phyloP scores from a whole-genome alignment of 2,797 vertebrate species.

The Bradypodion ventrale region DNA sequence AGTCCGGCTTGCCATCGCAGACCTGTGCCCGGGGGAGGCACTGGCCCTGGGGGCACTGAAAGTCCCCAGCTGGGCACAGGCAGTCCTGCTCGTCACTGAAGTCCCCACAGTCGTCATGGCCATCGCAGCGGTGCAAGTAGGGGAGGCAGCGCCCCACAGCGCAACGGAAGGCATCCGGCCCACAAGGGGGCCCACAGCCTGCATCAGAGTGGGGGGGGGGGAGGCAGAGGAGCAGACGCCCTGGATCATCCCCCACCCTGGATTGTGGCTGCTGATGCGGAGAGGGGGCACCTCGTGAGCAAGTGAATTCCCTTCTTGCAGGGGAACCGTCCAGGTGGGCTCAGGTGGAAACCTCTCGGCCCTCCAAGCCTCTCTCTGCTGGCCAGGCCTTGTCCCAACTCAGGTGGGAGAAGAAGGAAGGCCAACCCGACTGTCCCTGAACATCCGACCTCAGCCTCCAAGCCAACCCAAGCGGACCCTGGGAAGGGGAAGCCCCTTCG shows the following conservation, averaged over 20 bases:
- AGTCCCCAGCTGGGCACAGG: conserved; percentile 75
- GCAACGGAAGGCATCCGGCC: conserved; percentile 81
- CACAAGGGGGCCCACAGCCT: conserved; percentile 83
- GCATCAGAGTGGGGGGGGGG: too few relatives aligned
- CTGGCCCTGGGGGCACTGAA: conserved; percentile 80
- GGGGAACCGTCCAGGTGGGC: too few relatives aligned
- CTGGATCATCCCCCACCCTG: too few relatives aligned
- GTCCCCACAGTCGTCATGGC: conserved; percentile 88
- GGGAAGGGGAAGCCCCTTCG: too few relatives aligned
- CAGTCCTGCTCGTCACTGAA: conserved; percentile 86
- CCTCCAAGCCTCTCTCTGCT: neutral
- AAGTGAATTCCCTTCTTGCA: too few relatives aligned
- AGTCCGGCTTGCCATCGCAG: conserved; percentile 84
- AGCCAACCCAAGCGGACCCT: too few relatives aligned
- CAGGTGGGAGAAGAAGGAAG: neutral
- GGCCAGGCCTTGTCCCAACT: too few relatives aligned
- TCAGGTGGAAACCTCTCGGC: neutral
- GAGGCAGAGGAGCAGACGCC: rapidly evolving
- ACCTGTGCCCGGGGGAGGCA: conserved; percentile 79
- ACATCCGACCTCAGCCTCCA: too few relatives aligned
- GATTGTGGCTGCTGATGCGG: too few relatives aligned
- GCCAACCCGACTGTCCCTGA: neutral
- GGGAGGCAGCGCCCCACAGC: conserved; percentile 81
- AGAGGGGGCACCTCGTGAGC: too few relatives aligned
- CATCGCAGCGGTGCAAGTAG: conserved; percentile 83